These are phyloP conservation scores for Enchytraeus crypticus DNA, from an alignment of 2,888 invertebrate species.

Conservation along the genomic window DNA sequence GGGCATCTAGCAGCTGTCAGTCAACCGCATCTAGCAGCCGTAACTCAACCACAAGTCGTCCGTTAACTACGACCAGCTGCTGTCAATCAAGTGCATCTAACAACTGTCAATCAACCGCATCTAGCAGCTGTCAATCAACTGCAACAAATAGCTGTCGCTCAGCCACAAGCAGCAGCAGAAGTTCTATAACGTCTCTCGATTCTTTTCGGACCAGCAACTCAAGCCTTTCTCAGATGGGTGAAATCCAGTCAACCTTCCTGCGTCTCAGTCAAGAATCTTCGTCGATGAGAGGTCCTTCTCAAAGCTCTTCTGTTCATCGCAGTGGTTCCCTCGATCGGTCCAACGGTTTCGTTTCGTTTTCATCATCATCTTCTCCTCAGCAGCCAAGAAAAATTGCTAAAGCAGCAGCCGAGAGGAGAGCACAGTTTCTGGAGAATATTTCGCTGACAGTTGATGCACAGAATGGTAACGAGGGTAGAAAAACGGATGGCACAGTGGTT, in stretches of 20 bases:
- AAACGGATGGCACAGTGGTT: no score
- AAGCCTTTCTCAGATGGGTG: background rate
- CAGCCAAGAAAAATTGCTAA: background rate
- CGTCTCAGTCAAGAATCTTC: background rate
- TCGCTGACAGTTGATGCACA: no score
- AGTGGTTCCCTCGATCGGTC: background rate
- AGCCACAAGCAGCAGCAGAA: background rate
- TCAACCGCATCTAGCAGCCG: no score
- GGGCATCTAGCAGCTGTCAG: no score
- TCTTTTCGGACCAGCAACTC: background rate
- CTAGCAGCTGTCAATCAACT: background rate
- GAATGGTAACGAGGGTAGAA: no score
- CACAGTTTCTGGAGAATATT: background rate
- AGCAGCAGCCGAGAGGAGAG: background rate
- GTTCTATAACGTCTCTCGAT: background rate
- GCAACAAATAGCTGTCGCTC: background rate
- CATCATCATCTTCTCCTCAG: background rate
- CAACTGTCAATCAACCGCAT: background rate
- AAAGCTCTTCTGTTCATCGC: background rate
- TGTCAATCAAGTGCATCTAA: no score
- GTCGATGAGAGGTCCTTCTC: background rate
- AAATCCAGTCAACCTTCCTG: background rate
- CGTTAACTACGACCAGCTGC: no score
- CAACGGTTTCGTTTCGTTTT: background rate
- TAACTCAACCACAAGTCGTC: no score